Base-by-base conservation (phyloP, 2,888 invertebrate species). In the Xestobium rufovillosum region DNA sequence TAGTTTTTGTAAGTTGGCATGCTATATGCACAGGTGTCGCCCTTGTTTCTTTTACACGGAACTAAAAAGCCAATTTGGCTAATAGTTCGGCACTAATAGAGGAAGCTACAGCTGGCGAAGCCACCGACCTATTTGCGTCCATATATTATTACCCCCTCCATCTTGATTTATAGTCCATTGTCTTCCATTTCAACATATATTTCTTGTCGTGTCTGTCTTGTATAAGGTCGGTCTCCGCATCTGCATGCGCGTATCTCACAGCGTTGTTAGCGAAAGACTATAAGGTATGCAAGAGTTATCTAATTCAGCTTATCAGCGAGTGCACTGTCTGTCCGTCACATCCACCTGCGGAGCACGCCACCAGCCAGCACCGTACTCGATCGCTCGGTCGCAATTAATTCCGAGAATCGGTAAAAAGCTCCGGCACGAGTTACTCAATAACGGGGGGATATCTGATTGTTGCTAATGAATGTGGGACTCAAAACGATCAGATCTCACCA, bases 401-500 rank as follows among this genome's bases (percentile, higher is more conserved):
- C 51, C 45, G 36, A 47, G 53, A 52, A 51, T 47, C 42, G 46
- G 42, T 42, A 50, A 51, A 52, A 52, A 52, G 34, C 41, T 12
- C 15, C 37, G 15, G 12, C 31, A 34, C 38, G 40, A 47, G 45
- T 42, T 50, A 43, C 48, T 48, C 48, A 50, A 52, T 51, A 53
- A 49, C 53, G 46, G 42, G 36, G 38, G 42, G 46, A 45, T 60
- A 60, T 61, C 60, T 54, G 60, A 59, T 60, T 51, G 50, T 47
- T 50, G 54, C 56, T 62, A 62, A 63, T 63, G 57, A 62, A 59
- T 59, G 62, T 62, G 57, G 51, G 53, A 53, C 23, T 19, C 23
- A 19, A 19, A 19, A 19, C 23, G 6, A 19, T 19, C 23, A 19
- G 23, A 19, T 19, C 23, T n/a, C 23, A n/a, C 23, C 23, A n/a